Base-by-base conservation (phyloP, 2,888 invertebrate genomes). In the Leptopterna dolabrata region DNA sequence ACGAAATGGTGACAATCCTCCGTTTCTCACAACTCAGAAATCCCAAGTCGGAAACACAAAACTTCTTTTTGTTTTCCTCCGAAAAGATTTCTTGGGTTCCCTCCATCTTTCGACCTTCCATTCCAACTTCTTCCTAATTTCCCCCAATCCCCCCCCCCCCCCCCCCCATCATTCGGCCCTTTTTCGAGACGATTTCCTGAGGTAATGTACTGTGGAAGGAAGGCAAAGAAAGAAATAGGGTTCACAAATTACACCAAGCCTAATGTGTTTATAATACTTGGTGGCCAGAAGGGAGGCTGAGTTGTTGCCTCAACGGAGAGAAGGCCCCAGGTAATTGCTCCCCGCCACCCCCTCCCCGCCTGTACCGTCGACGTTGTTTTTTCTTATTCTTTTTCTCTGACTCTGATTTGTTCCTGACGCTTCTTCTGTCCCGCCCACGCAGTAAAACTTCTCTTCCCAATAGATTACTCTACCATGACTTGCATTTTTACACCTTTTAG, bases 211-310 rank as follows among this genome's bases (percentile, higher is more conserved):
- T 87, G 88, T 88, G 87, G 87, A 87, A 82, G 71, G 76, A 71
- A 24, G 29, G 43, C 45, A 73, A 80, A 87, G 86, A 87, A 87
- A 87, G 86, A 87, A 87, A 87, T 87, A 80, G 86, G 86, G 63
- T 82, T 45, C 83, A 71, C 87, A 88, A 87, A 88, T 88, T 88
- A 88, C 88, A 87, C 78, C 87, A 88, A 80, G 78, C n/a, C 87
- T 88, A 88, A 88, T 88, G 87, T 88, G 87, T 88, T 88, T 88
- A 88, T 88, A 88, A 88, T 88, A 88, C 88, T 82, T 76, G 83
- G 51, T 41, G 84, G 73, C 36, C 81, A n/a, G 36, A 63, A 27
- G 63, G 63, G 63, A 73, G 43, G 41, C 30, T 14, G 81, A 81
- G 81, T 45, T 27, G 81, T 55, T 51, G 51, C 78, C 47, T 55